phyloP scores from a whole-genome alignment of 2,113 vertebrate genomes.

The Delphinapterus leucas region DNA sequence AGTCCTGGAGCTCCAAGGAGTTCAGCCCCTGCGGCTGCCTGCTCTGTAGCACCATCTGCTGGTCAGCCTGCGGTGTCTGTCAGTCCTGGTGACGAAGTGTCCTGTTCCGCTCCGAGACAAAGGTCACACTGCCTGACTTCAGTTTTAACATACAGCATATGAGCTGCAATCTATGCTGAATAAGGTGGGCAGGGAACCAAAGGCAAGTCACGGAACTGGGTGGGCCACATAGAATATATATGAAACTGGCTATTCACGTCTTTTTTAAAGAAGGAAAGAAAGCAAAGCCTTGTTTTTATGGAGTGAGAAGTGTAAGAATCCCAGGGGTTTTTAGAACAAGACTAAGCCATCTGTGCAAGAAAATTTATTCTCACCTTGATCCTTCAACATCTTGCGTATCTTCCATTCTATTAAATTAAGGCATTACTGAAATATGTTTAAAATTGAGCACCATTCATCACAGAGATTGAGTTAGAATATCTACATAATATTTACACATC shows the following conservation, averaged over 20 bases:
- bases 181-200: background rate
- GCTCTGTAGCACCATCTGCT: conserved; percentile 85
- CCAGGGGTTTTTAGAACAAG: conserved; percentile 23
- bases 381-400: conserved; percentile 54
- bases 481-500: conserved; percentile 68
- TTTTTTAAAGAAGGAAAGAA: conserved; percentile 52
- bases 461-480: conserved; percentile 56
- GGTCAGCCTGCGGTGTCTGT: conserved; percentile 61
- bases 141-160: background rate
- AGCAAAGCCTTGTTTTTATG: background rate
- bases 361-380: conserved; percentile 65
- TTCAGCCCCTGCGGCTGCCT: conserved; percentile 52
- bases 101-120: background rate
- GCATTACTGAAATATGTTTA: conserved; percentile 72
- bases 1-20: background rate
- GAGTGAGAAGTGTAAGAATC: conserved; percentile 48
- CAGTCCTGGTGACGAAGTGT: background rate
- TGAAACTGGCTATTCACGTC: background rate
- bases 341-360: conserved; percentile 49
- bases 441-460: conserved; percentile 71
- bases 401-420: conserved; percentile 76
- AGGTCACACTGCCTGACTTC: background rate
- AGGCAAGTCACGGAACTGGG: background rate
- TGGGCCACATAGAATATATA: background rate
- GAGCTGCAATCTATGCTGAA: background rate